Base-by-base conservation (phyloP, 2,888 invertebrate species). In the Cheilosia impressa region DNA sequence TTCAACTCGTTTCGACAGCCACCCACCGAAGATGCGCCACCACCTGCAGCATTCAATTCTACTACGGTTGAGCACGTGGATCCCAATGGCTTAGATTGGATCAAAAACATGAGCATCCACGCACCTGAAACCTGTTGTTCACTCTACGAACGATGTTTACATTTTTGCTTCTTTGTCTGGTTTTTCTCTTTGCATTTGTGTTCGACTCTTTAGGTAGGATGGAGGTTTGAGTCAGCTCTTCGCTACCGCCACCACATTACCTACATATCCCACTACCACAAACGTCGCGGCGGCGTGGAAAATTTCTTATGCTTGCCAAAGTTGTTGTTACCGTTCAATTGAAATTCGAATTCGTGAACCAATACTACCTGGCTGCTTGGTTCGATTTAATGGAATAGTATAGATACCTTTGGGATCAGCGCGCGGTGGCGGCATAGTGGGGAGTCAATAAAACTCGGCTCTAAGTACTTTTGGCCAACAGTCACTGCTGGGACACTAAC, bases 391-490 rank as follows among this genome's bases (percentile, higher is more conserved):
- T 69, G 52, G 62, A 73, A 45, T 4, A 13, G 10, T 38, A 13
- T 13, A 38, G 38, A 13, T 58, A 71, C 24, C 50, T 22, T 5
- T 50, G 17, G 50, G 15, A 22, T 69, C 38, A 45, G 34, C 45
- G 50, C 45, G 53, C 9, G 71, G 62, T 77, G 62, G 45, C 27
- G 62, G 55, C 4, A 58, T 63, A 72, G 85, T 85, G 85, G 85
- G 81, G 81, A 81, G 76, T 76, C 72, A 77, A 85, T 85, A 85
- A 81, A 85, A 85, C 76, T 13, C 62, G 71, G 17, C 43, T 57
- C 72, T 72, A 76, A 72, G 81, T 85, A 76, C 81, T 72, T 63
- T 62, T 72, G 76, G 81, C 57, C 76, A 72, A 81, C 85, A 85
- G 85, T 85, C 62, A 81, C 62, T 2, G 72, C 58, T 85, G 81